phyloP scores from a whole-genome alignment of 2,113 vertebrate species.

The Melanerpes aurifrons region DNA sequence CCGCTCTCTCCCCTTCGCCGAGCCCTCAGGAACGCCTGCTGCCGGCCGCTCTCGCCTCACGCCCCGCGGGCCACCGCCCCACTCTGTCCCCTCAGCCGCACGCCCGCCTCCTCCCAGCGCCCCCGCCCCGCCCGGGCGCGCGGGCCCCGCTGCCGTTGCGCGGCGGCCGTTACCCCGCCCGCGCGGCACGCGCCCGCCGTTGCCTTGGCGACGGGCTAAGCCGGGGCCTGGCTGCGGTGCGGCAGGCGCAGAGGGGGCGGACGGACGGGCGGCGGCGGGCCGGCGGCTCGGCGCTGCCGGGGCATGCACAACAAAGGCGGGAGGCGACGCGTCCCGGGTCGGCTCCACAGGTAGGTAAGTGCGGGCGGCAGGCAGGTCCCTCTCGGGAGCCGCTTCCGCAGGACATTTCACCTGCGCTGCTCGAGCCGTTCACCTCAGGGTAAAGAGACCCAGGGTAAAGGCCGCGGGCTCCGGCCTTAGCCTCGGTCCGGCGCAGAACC shows the following conservation, averaged over 20 bases:
- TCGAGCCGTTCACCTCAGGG: background rate
- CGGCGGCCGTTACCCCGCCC: background rate
- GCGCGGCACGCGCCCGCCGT: background rate
- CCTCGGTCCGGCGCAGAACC: background rate
- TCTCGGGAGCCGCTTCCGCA: background rate
- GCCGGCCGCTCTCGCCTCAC: too few species aligned
- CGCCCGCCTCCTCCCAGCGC: background rate
- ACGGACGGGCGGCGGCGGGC: background rate
- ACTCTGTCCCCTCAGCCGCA: background rate
- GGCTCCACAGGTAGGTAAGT: constrained; percentile 7
- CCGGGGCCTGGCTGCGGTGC: background rate
- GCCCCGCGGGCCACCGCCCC: background rate
- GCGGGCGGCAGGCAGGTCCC: background rate
- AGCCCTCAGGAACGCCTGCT: too few species aligned
- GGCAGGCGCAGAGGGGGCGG: background rate
- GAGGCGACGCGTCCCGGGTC: background rate
- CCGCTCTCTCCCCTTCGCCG: background rate
- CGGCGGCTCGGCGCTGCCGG: constrained; percentile 4
- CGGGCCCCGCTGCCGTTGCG: background rate
- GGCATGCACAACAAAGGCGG: constrained; percentile 35
- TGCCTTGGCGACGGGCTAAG: constrained; percentile 51
- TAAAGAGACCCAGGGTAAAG: background rate
- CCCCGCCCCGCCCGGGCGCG: background rate
- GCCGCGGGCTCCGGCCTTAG: background rate
- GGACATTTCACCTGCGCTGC: background rate